These are phyloP conservation scores for Malthinus seriepunctatus DNA, from an alignment of 2,888 invertebrate species.

Conservation along the genomic window DNA sequence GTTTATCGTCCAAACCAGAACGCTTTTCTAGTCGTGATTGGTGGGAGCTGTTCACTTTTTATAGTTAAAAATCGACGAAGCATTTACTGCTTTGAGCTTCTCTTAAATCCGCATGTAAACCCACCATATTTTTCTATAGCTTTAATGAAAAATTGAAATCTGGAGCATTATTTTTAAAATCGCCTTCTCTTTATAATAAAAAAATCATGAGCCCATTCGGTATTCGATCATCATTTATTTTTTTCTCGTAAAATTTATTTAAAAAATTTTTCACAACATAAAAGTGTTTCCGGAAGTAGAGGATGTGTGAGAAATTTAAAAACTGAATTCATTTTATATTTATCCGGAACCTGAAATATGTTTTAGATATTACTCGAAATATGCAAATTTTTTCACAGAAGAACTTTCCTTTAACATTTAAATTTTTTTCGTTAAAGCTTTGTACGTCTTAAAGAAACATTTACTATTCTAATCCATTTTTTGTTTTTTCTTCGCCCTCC, in stretches of 20 bases:
- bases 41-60: conserved; percentile 7
- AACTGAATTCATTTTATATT: background rate
- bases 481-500: background rate
- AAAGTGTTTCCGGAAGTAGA: too few relatives aligned
- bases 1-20: conserved; percentile 14
- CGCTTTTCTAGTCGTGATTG: conserved; percentile 7
- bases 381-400: background rate
- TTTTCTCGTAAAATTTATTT: too few relatives aligned
- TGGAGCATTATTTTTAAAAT: too few relatives aligned
- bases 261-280: too few relatives aligned
- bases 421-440: conserved; percentile 1
- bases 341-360: background rate
- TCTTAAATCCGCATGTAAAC: background rate
- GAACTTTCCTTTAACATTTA: background rate
- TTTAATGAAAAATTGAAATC: background rate
- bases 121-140: background rate
- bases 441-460: conserved; percentile 1
- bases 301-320: background rate
- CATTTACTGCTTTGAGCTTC: conserved; percentile 7
- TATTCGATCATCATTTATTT: too few relatives aligned
- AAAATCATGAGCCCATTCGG: too few relatives aligned
- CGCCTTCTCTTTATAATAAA: too few relatives aligned
- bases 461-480: background rate
- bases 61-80: conserved; percentile 13
- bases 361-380: background rate